Base-by-base conservation (phyloP, 2,113 vertebrate genomes). In the Prolemur simus region DNA sequence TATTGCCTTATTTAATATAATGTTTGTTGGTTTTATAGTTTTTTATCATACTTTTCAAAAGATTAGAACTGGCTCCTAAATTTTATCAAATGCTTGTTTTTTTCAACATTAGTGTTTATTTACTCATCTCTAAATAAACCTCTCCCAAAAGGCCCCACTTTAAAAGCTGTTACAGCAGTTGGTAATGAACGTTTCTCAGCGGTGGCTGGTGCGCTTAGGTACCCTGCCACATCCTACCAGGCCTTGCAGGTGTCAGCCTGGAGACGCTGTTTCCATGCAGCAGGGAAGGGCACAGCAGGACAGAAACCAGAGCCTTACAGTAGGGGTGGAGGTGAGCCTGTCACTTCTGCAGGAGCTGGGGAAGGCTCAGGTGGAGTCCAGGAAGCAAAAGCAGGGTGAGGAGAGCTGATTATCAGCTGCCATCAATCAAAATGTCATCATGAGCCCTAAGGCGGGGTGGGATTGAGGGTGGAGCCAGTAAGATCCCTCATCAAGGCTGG, bases 261-360 rank as follows among this genome's bases (percentile, higher is more conserved):
- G 76, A 89, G 87, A 20, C 34, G 47, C 25, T 37, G 39, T 82
- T 81, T 85, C 34, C n/a, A 15, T 17, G 52, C 8, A 45, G 68
- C 27, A 85, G 76, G 85, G 89, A 25, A 37, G 49, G 37, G 82
- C 45, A 63, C 13, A 42, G 80, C 85, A 63, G 58, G 74, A 45
- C 4, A 52, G 94, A 82, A 94, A 52, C 42, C 15, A 63, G n/a
- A 32, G 42, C 58, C 49, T 93, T 29, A 81, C 60, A 39, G 12
- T 34, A 42, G 10, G 87, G 94, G 80, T 42, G 73, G 88, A 91
- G 94, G 92, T 37, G 66, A 91, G n/a, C 5, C 29, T 94, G 87
- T 80, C 71, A 25, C 68, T 93, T 39, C 77, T 73, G 68, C 58
- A 87, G 82, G 25, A 77, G 66, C 39, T 15, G 29, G 34, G 34